Percentiles rank a stretch among this genome's conserved stretches.
phyloP scores from a whole-genome alignment of 1,140 invertebrate species.

The Brachionus koreanus region DNA sequence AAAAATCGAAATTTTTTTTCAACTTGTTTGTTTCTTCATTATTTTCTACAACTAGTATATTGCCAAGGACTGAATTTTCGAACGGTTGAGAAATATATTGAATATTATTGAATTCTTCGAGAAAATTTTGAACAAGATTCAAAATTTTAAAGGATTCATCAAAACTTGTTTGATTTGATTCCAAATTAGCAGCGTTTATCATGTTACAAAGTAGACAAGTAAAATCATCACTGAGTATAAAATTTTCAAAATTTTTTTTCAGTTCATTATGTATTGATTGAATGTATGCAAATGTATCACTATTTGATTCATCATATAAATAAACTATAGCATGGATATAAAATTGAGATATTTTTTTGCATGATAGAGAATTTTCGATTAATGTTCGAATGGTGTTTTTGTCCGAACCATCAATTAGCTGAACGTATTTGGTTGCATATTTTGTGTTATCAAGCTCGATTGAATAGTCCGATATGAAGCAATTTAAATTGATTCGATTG shows the following conservation, averaged over 20 bases:
- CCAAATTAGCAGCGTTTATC: constrained; percentile 33
- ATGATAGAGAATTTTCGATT: not conserved
- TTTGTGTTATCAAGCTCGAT: not conserved
- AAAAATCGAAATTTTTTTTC: constrained; percentile 11
- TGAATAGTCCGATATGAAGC: constrained; percentile 42
- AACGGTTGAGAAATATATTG: constrained; percentile 31
- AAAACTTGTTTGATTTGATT: not conserved
- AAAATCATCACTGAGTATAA: not conserved
- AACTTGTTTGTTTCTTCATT: not conserved
- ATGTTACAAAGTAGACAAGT: constrained; percentile 35
- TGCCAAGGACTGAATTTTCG: not conserved
- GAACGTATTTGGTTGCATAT: constrained; percentile 12
- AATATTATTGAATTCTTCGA: constrained; percentile 3
- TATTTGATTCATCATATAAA: constrained; percentile 35
- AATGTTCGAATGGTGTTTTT: not conserved
- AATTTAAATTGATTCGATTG: not conserved
- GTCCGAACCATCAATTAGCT: constrained; percentile 19
- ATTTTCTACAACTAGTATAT: not conserved
- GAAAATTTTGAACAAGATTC: not conserved
- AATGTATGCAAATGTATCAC: constrained; percentile 36
- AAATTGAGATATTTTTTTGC: not conserved
- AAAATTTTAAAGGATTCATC: not conserved
- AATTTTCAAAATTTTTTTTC: constrained; percentile 11
- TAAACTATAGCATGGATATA: not conserved
- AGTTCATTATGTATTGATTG: constrained; percentile 34